Percentiles rank a stretch among this genome's conserved stretches.
These are phyloP conservation scores for Grantiella picta DNA, from an alignment of 2,113 vertebrate genomes.

Conservation along the genomic window DNA sequence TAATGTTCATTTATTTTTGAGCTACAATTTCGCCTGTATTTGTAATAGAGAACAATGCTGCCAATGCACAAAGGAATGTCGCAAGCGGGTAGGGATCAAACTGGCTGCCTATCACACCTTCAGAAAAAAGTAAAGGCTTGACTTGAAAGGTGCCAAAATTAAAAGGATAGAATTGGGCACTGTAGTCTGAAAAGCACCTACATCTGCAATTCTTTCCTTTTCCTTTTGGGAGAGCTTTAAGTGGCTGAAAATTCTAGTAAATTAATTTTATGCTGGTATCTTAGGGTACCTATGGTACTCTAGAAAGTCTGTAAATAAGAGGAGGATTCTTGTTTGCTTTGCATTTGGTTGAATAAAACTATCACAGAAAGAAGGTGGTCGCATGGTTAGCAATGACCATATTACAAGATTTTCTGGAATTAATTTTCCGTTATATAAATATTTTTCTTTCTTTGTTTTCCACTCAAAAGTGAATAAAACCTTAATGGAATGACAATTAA, in stretches of 20 bases:
- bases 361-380: background rate
- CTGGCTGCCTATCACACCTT: background rate
- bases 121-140: background rate
- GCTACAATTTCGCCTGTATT: background rate
- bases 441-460: background rate
- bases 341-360: background rate
- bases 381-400: background rate
- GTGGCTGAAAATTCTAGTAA: background rate
- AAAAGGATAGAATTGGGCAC: background rate
- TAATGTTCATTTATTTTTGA: conserved; percentile 35
- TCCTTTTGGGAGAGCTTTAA: background rate
- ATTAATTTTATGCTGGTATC: background rate
- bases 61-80: background rate
- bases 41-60: conserved; percentile 2
- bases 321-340: background rate
- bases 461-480: background rate
- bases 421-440: background rate
- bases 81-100: background rate
- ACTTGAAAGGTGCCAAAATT: background rate
- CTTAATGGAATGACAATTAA: background rate
- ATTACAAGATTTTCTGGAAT: background rate
- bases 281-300: background rate
- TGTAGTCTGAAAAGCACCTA: background rate
- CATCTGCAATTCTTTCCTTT: background rate
- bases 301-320: background rate